These are phyloP conservation scores for Lepeophtheirus nordmannii DNA, from an alignment of 2,888 invertebrate species.

Conservation along the genomic window DNA sequence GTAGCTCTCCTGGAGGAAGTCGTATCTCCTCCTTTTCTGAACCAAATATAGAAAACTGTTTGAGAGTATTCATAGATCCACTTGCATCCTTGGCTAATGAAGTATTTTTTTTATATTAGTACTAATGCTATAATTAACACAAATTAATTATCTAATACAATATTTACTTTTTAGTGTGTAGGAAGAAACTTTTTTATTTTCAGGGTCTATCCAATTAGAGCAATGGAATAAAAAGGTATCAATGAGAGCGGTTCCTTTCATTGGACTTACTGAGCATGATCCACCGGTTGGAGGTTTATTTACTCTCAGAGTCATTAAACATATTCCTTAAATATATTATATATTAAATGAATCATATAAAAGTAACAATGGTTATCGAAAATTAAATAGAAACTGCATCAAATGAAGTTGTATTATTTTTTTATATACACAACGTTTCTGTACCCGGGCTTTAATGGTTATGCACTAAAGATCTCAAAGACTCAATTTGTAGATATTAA, in stretches of 20 bases:
- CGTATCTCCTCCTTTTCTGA: background rate
- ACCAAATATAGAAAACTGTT: background rate
- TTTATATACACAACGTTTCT: too few species aligned
- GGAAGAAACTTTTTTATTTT: background rate
- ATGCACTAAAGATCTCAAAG: too few species aligned
- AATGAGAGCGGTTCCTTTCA: background rate
- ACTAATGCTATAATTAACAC: background rate
- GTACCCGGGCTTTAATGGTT: too few species aligned
- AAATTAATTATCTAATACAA: background rate
- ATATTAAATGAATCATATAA: background rate
- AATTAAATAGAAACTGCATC: too few species aligned
- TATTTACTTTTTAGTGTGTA: constrained; percentile 11
- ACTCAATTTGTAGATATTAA: too few species aligned
- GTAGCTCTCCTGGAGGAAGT: background rate
- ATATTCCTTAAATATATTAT: constrained; percentile 1
- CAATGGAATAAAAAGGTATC: constrained; percentile 15
- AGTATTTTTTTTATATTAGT: background rate
- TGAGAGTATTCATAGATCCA: background rate
- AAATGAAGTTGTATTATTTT: too few species aligned
- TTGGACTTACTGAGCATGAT: background rate
- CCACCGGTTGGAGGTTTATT: constrained; percentile 8
- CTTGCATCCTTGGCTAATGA: background rate
- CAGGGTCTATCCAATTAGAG: constrained; percentile 18
- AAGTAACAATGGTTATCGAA: too few species aligned
- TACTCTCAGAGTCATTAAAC: background rate